Evolutionary conservation across 2,888 invertebrate genomes (phyloP), one percentile per base, ranked within the genome.

Genomic region (Trissolcus brochymenae): DNA sequence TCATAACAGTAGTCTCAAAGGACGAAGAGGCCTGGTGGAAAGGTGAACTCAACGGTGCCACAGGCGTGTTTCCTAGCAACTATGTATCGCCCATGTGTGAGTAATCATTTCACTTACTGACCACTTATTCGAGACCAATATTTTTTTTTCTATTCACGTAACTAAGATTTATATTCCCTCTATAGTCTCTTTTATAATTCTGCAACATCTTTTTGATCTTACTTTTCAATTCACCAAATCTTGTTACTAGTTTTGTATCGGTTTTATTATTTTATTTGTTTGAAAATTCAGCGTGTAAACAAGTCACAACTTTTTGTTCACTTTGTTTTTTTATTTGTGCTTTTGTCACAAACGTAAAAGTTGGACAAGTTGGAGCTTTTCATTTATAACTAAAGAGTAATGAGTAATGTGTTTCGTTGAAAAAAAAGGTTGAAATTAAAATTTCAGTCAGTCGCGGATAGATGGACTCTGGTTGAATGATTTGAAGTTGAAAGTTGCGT

Each of bases 1-100:
- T 96, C 59, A 96, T 97, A 61, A 94, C 94, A 11, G 95, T 97
- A 53, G 92, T 98, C 2, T 95, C 95, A 60, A 93, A 97, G 68
- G 97, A 97, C 83, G 98, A 98, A 86, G 95, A 95, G n/a, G 95
- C 97, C 61, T 98, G 98, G 98, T 98, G 98, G 98, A 94, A 95
- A 88, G 98, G 98, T 64, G 97, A 98, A 90, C 91, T 96, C 49
- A 95, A 96, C 81, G 97, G 97, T 1, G 92, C 94, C 82, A 94
- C 95, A 0, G 98, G 98, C 6, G 91, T 98, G 61, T 98, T 98
- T 89, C 98, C 98, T 14, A 96, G 97, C 90, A 98, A 98, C 91
- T 98, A 98, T 89, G 98, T 98, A 72, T 92, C 94, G 81, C 93
- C 94, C 68, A 91, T 94, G 87, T 93, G 93, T 93, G 90, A 93